Conservation (phyloP, 2,797 vertebrate genomes). For the Syngnathus acus region DNA sequence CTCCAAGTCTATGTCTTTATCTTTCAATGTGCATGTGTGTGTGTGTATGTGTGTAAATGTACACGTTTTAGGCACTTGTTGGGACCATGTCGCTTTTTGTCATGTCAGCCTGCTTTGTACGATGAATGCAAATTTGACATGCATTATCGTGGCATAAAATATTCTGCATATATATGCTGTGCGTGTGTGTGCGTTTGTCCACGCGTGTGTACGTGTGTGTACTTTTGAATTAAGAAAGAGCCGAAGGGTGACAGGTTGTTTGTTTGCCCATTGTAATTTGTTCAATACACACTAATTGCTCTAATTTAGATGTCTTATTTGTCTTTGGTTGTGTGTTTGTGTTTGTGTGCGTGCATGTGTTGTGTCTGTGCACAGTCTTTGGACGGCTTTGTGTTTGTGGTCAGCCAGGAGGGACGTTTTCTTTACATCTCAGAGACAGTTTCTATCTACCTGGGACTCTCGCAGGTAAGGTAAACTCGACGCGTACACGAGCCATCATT, state of each 20-base stretch:
- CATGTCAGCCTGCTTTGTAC: neutral
- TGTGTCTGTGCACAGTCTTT: conserved; percentile 69
- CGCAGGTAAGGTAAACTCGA: conserved; percentile 74
- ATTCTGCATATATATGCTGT: conserved; percentile 27
- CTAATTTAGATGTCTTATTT: conserved; percentile 69
- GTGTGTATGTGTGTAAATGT: neutral
- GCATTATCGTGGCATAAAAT: conserved; percentile 35
- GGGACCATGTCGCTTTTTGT: neutral
- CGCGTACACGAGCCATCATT: conserved; percentile 5
- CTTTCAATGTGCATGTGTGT: neutral
- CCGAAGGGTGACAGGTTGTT: conserved; percentile 58
- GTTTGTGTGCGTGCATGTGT: conserved; percentile 14
- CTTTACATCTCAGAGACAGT: conserved; percentile 91
- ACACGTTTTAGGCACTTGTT: conserved; percentile 12
- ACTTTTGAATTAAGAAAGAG: conserved; percentile 43
- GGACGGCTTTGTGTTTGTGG: conserved; percentile 86
- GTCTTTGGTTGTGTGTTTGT: conserved; percentile 18
- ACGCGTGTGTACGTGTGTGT: conserved; percentile 4
- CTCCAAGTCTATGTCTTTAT: conserved; percentile 25
- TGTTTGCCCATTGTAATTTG: conserved; percentile 67
- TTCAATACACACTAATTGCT: conserved; percentile 68
- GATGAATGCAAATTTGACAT: conserved; percentile 36
- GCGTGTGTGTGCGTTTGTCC: conserved; percentile 5
- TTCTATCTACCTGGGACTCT: conserved; percentile 88
- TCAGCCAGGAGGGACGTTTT: conserved; percentile 86